A percentile compares a stretch with the other conserved stretches of the same genome.
phyloP scores from a whole-genome alignment of 2,888 invertebrate species.

The Pasiphila rectangulata region DNA sequence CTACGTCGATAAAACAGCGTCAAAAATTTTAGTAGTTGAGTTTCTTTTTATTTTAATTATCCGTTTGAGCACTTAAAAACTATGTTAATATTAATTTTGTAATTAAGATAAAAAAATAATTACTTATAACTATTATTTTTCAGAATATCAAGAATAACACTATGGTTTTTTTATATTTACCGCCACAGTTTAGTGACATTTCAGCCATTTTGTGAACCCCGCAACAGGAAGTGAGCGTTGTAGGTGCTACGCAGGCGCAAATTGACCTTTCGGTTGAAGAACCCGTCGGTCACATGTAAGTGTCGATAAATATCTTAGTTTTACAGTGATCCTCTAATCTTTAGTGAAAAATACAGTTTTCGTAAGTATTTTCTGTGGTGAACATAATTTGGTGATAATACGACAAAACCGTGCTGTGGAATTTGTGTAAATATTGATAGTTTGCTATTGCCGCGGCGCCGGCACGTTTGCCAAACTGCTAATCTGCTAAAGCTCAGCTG shows the following conservation, averaged over 20 bases:
- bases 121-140: neutral
- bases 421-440: constrained; percentile 68
- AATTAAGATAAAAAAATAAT: neutral
- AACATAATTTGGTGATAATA: constrained; percentile 65
- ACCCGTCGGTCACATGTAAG: constrained; percentile 96
- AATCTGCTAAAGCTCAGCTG: constrained; percentile 57
- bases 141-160: neutral
- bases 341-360: constrained; percentile 69
- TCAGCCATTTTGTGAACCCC: constrained; percentile 76
- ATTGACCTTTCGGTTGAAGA: constrained; percentile 90
- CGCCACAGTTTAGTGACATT: constrained; percentile 60
- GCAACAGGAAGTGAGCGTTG: constrained; percentile 78
- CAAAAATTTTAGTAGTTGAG: constrained; percentile 2
- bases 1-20: constrained; percentile 26
- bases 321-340: constrained; percentile 71
- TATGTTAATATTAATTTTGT: neutral
- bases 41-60: constrained; percentile 12
- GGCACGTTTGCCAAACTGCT: constrained; percentile 76
- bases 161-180: constrained; percentile 47
- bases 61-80: neutral
- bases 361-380: constrained; percentile 77
- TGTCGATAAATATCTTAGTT: constrained; percentile 83
- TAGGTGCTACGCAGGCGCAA: constrained; percentile 86
- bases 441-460: constrained; percentile 64
- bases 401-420: constrained; percentile 58